phyloP scores from a whole-genome alignment of 1,140 invertebrate genomes.

The Penaeus indicus region DNA sequence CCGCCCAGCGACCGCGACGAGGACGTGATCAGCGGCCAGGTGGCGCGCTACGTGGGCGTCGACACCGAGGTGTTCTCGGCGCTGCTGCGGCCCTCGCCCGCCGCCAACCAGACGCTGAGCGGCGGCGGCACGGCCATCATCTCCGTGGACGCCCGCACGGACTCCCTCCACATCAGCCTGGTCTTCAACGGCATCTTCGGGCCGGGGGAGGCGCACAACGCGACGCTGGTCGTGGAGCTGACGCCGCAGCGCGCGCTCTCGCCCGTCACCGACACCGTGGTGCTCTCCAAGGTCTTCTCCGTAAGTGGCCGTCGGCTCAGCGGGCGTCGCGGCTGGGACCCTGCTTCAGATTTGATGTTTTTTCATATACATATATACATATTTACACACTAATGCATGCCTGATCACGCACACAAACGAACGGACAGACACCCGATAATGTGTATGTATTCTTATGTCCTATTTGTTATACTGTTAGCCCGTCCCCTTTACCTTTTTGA shows the following conservation, averaged over 20 bases:
- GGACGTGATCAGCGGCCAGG: slow-evolving; percentile 68
- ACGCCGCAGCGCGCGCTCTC: slow-evolving; percentile 69
- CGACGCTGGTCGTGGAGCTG: slow-evolving; percentile 79
- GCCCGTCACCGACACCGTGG: slow-evolving; percentile 55
- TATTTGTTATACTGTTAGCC: neutral
- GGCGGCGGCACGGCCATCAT: slow-evolving; percentile 88
- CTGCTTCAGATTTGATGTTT: too few relatives aligned
- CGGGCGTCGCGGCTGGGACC: neutral
- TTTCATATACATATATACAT: too few relatives aligned
- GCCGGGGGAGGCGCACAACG: slow-evolving; percentile 77
- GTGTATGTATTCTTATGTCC: neutral
- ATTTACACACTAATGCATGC: too few relatives aligned
- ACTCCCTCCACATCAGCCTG: slow-evolving; percentile 84
- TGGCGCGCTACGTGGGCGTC: slow-evolving; percentile 74
- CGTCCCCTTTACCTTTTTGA: neutral
- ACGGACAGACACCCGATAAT: too few relatives aligned
- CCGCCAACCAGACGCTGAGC: slow-evolving; percentile 39
- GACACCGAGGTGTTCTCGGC: slow-evolving; percentile 87
- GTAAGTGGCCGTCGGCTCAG: slow-evolving; percentile 29
- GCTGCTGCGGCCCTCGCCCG: slow-evolving; percentile 76
- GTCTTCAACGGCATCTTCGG: slow-evolving; percentile 86
- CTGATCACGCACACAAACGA: too few relatives aligned
- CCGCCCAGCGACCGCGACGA: slow-evolving; percentile 75
- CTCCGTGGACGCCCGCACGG: slow-evolving; percentile 81
- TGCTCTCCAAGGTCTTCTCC: slow-evolving; percentile 61